These are phyloP conservation scores for Notodromas monacha DNA, from an alignment of 2,888 invertebrate genomes.

Conservation along the genomic window DNA sequence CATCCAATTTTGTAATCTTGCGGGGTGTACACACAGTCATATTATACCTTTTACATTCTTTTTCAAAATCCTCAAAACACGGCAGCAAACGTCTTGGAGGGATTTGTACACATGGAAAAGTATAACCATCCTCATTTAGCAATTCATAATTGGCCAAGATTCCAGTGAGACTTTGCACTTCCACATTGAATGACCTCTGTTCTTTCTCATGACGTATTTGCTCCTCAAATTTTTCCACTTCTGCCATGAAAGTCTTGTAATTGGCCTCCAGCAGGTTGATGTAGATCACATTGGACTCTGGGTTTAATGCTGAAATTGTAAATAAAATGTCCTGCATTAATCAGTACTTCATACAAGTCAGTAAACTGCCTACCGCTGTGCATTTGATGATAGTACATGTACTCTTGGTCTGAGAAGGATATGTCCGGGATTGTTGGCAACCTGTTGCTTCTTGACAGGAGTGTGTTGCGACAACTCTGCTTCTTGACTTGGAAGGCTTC, in stretches of 20 bases:
- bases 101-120: neutral
- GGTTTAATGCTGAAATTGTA: constrained; percentile 2
- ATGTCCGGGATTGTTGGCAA: constrained; percentile 4
- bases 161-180: neutral
- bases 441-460: constrained; percentile 1
- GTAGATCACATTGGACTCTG: constrained; percentile 1
- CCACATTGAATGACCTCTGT: constrained; percentile 1
- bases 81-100: neutral
- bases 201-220: neutral
- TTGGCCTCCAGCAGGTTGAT: constrained; percentile 1
- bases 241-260: constrained; percentile 2
- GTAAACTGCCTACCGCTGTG: constrained; percentile 4
- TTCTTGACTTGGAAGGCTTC: constrained; percentile 2
- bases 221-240: constrained; percentile 1
- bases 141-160: constrained; percentile 1
- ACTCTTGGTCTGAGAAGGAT: neutral
- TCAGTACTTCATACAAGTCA: constrained; percentile 1
- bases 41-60: constrained; percentile 1
- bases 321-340: constrained; percentile 2
- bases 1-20: too few relatives aligned
- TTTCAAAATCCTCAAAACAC: constrained; percentile 1
- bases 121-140: constrained; percentile 1
- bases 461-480: constrained; percentile 1
- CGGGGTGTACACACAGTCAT: too few relatives aligned
- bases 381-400: constrained; percentile 4